Evolutionary conservation across 2,888 invertebrate species (phyloP).

Genomic region (Dusona sp.): DNA sequence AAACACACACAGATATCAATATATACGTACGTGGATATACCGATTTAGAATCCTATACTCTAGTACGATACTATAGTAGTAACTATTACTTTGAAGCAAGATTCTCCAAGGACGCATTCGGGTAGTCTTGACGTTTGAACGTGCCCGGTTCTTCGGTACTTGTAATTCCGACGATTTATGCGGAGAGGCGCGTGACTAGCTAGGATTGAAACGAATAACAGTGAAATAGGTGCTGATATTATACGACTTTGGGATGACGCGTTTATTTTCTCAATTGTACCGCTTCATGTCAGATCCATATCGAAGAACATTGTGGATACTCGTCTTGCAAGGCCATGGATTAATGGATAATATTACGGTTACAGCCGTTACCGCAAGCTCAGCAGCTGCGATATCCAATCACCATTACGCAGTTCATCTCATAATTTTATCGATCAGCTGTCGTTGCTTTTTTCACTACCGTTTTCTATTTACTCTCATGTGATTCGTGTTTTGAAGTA

Average conservation of each 20-base stretch:
- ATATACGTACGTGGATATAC: slow-evolving; percentile 15
- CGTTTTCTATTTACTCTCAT: not conserved
- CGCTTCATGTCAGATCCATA: slow-evolving; percentile 52
- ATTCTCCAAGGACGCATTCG: slow-evolving; percentile 66
- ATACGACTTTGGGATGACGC: slow-evolving; percentile 73
- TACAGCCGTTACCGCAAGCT: slow-evolving; percentile 77
- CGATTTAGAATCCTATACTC: slow-evolving; percentile 61
- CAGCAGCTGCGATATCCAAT: slow-evolving; percentile 43
- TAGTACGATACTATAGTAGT: slow-evolving; percentile 29
- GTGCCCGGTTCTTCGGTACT: slow-evolving; percentile 48
- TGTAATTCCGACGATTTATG: slow-evolving; percentile 64
- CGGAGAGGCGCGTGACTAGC: slow-evolving; percentile 42
- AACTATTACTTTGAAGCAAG: slow-evolving; percentile 62
- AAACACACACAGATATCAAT: not conserved
- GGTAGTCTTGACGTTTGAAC: slow-evolving; percentile 51
- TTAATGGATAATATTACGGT: slow-evolving; percentile 80
- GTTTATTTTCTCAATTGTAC: slow-evolving; percentile 43
- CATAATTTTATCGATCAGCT: slow-evolving; percentile 76
- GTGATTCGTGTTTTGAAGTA: not conserved
- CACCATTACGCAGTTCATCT: slow-evolving; percentile 72
- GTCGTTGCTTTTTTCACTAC: not conserved
- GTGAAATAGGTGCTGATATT: slow-evolving; percentile 52
- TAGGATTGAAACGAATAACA: slow-evolving; percentile 56
- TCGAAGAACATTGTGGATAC: slow-evolving; percentile 73
- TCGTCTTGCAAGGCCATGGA: slow-evolving; percentile 56